phyloP scores from a whole-genome alignment of 2,113 vertebrate species.

The Riparia riparia region DNA sequence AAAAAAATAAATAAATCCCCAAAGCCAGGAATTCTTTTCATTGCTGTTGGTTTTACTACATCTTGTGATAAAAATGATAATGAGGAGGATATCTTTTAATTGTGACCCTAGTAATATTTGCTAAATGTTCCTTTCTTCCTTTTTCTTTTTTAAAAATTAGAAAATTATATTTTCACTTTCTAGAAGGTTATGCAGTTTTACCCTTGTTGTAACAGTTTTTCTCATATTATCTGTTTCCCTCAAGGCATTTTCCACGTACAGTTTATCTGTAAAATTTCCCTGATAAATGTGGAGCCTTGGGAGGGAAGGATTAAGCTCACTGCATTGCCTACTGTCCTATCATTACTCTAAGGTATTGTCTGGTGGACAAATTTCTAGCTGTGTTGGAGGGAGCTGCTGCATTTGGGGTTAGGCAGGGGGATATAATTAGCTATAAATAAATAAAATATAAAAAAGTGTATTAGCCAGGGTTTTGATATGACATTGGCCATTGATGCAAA shows the following conservation, averaged over 20 bases:
- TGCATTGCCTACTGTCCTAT: background rate
- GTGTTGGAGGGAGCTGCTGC: background rate
- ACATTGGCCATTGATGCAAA: background rate
- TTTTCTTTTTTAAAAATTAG: background rate
- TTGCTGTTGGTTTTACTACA: conserved; percentile 10
- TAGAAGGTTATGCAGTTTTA: conserved; percentile 36
- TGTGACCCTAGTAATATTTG: background rate
- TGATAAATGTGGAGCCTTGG: conserved; percentile 45
- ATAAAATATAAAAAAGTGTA: background rate
- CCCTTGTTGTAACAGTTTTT: conserved; percentile 3
- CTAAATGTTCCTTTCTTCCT: background rate
- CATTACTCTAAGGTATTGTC: conserved; percentile 10
- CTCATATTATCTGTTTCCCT: conserved; percentile 48
- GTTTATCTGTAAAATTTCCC: conserved; percentile 44
- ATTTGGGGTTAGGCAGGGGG: background rate
- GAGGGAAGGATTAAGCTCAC: conserved; percentile 42
- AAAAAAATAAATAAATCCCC: background rate
- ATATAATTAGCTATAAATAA: conserved; percentile 14
- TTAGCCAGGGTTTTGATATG: background rate
- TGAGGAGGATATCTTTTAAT: background rate
- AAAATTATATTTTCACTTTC: background rate
- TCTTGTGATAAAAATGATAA: conserved; percentile 3
- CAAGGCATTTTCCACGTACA: conserved; percentile 2
- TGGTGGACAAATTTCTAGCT: conserved; percentile 2
- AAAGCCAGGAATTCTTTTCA: background rate